Evolutionary conservation across 1,140 invertebrate species (phyloP), one percentile per base, ranked within the genome.

Genomic region (Cecropterus lyciades): DNA sequence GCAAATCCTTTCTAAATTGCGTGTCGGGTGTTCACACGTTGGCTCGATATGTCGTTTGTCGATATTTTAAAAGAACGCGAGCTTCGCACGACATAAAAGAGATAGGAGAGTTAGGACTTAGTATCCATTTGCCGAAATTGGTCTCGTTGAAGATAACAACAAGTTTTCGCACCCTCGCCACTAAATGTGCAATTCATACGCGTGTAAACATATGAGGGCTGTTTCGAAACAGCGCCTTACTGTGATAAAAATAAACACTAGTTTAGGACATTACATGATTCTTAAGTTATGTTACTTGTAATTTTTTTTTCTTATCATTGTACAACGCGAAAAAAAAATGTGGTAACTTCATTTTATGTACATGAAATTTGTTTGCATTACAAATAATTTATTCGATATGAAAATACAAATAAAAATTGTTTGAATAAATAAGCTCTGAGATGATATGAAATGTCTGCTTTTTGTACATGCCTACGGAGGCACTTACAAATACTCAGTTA

Each of bases 41-140:
- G 49, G 60, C 69, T 67, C 73, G 69, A 75, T 79, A 74, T 72
- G 78, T 79, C 77, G 72, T 74, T 62, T 74, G 75, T 85, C 88
- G 82, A 91, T 89, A 89, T 91, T 91, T 89, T 89, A 88, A 91
- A 90, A 84, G 80, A 80, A 84, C 73, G 76, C 75, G 73, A 77
- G 66, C 67, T 76, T 69, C 73, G 72, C 76, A 73, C 75, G 80
- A 81, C 77, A 80, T 87, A 88, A 87, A 88, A 85, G 72, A 88
- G 85, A 89, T 87, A 89, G 81, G 84, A 77, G 76, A 87, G 80
- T 85, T 84, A 88, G 86, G 85, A 91, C 88, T 91, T 89, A 89
- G 88, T 91, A 89, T 88, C 88, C 88, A 91, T 91, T 91, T 89
- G 85, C 78, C 80, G 84, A 91, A 91, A 91, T 91, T 91, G 88